These are phyloP conservation scores for Drosophila ohnishii DNA, from an alignment of 1,140 invertebrate genomes.

Conservation along the genomic window DNA sequence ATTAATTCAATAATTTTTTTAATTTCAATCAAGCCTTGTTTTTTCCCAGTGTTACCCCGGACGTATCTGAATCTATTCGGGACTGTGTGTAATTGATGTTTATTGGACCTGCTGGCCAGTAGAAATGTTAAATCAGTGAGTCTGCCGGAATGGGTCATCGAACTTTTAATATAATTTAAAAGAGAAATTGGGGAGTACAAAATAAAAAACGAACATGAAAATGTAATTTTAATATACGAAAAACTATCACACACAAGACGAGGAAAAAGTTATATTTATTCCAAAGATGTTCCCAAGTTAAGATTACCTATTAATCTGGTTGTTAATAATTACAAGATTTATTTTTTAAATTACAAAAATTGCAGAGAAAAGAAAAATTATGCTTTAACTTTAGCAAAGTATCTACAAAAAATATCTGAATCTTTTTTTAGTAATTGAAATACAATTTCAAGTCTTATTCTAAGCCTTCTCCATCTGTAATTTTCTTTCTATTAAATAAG, in stretches of 20 bases:
- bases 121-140: slow-evolving; percentile 14
- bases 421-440: background rate
- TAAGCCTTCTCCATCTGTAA: background rate
- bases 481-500: background rate
- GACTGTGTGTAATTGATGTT: slow-evolving; percentile 24
- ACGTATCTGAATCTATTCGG: slow-evolving; percentile 15
- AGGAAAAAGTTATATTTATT: background rate
- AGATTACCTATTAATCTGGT: too few species aligned
- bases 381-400: background rate
- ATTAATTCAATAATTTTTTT: too few species aligned
- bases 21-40: too few species aligned
- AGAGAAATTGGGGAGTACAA: background rate
- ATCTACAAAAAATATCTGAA: background rate
- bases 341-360: background rate
- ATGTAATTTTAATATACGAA: background rate
- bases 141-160: slow-evolving; percentile 14
- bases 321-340: background rate
- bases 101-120: slow-evolving; percentile 12
- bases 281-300: background rate
- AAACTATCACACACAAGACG: too few species aligned
- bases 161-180: slow-evolving; percentile 24
- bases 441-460: accelerated
- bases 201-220: background rate
- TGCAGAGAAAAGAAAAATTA: too few species aligned
- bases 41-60: background rate